Percentiles rank a stretch among this genome's conserved stretches.
Conservation (phyloP, 2,113 vertebrate species). For the Lynx canadensis region DNA sequence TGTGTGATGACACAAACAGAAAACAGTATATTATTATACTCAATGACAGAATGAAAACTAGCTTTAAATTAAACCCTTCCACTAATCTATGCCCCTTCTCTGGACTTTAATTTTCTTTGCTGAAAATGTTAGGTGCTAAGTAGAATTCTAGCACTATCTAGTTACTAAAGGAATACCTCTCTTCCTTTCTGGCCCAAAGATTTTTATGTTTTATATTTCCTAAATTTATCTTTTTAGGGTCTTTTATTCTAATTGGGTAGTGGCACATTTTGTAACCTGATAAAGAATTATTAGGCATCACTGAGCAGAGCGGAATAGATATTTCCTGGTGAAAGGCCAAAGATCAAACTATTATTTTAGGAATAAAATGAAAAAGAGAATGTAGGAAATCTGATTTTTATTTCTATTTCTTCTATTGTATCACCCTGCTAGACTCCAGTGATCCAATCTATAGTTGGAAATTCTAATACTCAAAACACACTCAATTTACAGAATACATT, state of each 20-base stretch:
- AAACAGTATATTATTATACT: not conserved
- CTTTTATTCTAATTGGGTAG: not conserved
- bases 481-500: not conserved
- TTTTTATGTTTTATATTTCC: not conserved
- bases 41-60: not conserved
- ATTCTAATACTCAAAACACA: not conserved
- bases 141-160: not conserved
- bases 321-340: not conserved
- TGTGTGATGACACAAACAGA: not conserved
- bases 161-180: not conserved
- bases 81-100: not conserved
- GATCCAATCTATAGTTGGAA: not conserved
- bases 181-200: not conserved
- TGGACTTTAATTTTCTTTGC: not conserved
- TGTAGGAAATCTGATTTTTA: not conserved
- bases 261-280: not conserved
- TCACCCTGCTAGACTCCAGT: not conserved
- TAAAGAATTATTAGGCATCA: not conserved
- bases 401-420: not conserved
- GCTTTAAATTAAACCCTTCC: not conserved
- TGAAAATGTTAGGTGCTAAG: not conserved
- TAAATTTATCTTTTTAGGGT: not conserved
- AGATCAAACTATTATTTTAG: not conserved
- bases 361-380: not conserved
- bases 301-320: not conserved